These are phyloP conservation scores for Elephas maximus DNA, from an alignment of 2,113 vertebrate species.

Conservation along the genomic window DNA sequence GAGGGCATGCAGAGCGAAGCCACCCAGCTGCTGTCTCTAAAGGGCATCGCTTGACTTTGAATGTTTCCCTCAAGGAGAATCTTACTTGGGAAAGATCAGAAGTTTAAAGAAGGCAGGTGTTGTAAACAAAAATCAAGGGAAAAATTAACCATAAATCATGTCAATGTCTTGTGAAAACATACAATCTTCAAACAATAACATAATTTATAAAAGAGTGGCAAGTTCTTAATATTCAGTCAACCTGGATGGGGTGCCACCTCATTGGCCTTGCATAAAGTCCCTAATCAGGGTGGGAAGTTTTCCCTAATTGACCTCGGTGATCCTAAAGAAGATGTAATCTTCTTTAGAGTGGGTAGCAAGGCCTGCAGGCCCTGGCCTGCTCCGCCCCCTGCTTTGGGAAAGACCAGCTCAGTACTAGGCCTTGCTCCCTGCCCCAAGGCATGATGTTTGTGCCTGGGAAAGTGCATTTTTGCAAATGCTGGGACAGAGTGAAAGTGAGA, in stretches of 20 bases:
- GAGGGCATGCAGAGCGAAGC: too few relatives aligned
- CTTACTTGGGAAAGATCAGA: constrained; percentile 43
- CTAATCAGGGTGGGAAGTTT: not conserved
- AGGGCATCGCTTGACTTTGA: constrained; percentile 32
- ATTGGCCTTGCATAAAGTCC: not conserved
- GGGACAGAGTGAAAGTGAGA: not conserved
- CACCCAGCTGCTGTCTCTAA: constrained; percentile 10
- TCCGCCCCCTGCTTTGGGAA: not conserved
- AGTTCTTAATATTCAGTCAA: not conserved
- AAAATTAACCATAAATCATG: constrained; percentile 1
- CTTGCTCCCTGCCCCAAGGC: not conserved
- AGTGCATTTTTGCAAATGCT: not conserved
- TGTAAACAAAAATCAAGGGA: not conserved
- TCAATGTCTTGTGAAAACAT: not conserved
- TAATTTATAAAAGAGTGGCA: constrained; percentile 16
- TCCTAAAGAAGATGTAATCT: not conserved
- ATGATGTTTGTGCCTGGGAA: too few relatives aligned
- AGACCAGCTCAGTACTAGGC: not conserved
- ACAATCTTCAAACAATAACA: not conserved
- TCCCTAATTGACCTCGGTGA: not conserved
- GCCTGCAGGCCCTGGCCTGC: too few relatives aligned
- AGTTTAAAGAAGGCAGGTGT: constrained; percentile 50
- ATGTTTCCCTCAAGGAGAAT: constrained; percentile 42
- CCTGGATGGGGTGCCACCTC: not conserved
- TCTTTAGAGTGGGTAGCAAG: too few relatives aligned